These are phyloP conservation scores for Drosophila paucipuncta DNA, from an alignment of 2,888 invertebrate species.

Conservation along the genomic window DNA sequence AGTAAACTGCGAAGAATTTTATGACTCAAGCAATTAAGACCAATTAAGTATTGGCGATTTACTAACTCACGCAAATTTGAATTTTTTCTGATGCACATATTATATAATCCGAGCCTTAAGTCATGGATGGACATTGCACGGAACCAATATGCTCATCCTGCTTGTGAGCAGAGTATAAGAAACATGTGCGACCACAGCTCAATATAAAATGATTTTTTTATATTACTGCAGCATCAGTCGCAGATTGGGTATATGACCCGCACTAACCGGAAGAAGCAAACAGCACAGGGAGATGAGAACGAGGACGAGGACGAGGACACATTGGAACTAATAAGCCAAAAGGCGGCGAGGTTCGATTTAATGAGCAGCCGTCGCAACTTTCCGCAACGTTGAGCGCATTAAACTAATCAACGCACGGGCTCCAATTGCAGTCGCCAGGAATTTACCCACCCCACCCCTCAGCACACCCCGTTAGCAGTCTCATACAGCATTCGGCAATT, in stretches of 20 bases:
- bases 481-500: conserved; percentile 52
- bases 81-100: neutral
- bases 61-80: neutral
- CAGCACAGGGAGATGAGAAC: neutral
- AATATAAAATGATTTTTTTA: conserved; percentile 67
- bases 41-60: neutral
- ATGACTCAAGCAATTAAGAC: neutral
- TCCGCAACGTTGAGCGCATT: conserved; percentile 77
- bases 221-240: conserved; percentile 32
- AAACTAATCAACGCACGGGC: conserved; percentile 72
- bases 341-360: conserved; percentile 71
- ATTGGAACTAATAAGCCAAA: conserved; percentile 73
- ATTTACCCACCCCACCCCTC: neutral
- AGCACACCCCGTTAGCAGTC: neutral
- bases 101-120: neutral
- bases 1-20: neutral
- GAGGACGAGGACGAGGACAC: conserved; percentile 20
- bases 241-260: conserved; percentile 7
- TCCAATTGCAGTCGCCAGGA: conserved; percentile 45
- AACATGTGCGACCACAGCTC: conserved; percentile 43
- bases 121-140: no score
- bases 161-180: conserved; percentile 40
- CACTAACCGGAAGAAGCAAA: conserved; percentile 20
- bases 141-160: neutral
- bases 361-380: conserved; percentile 76